Evolutionary conservation across 2,797 vertebrate species (phyloP), one percentile per base, ranked within the genome.

Genomic region (Gymnopithys bicolor): DNA sequence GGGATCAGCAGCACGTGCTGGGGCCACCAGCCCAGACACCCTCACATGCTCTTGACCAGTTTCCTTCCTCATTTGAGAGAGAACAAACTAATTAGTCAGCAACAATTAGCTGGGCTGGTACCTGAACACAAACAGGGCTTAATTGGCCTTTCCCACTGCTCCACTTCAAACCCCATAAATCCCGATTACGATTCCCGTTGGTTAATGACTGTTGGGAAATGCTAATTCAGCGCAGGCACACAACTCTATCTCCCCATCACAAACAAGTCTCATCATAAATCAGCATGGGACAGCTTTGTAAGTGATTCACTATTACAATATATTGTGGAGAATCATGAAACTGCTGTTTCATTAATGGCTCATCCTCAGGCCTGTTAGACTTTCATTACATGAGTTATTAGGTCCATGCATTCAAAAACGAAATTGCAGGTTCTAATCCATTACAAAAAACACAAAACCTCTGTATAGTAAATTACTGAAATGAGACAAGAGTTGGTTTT

Each of bases 381-480:
- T 97, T 97, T 95, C 97, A 97, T 97, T 97, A 97, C 45, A 45
- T 94, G 95, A 95, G 87, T 97, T 97, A 98, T 97, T 97, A 97
- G 96, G 94, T 77, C 97, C 91, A 62, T 90, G 95, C 92, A 97
- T 96, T 96, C 97, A 91, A 95, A 96, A 94, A 96, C 83, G 78
- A 97, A 97, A 97, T 97, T 90, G 97, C 94, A 90, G 91, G 95
- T 95, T 95, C 95, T 92, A 97, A 97, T 98, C 96, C 96, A 91
- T 98, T 97, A 98, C 59, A 88, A 96, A 97, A 97, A 96, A 92
- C 90, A 93, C 94, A 91, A 94, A 95, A 96, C 90, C 93, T 94
- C 88, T 66, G 90, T 94, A 79, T 78, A 94, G 94, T 96, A 97
- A 96, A 97, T 97, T 95, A 94, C 90, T 82, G 93, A 91, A 94